Evolutionary conservation across 1,140 invertebrate species (phyloP).

Genomic region (Grapholita molesta): DNA sequence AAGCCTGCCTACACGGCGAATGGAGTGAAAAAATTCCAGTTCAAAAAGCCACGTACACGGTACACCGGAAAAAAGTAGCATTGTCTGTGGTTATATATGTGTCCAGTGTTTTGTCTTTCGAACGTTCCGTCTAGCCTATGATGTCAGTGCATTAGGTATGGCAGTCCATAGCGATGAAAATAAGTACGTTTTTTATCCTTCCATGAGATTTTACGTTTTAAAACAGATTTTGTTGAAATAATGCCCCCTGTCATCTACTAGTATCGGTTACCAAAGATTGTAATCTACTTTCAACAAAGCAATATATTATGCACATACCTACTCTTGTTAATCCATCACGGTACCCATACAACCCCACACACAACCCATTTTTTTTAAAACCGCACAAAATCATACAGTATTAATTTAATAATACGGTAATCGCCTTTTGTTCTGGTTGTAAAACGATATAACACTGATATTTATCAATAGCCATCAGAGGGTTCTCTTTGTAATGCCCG

Average conservation of each 20-base stretch:
- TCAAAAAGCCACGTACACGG: conserved; percentile 58
- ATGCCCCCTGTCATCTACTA: background rate
- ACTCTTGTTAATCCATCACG: background rate
- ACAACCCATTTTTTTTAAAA: background rate
- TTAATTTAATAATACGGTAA: conserved; percentile 17
- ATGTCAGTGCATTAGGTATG: too few relatives aligned
- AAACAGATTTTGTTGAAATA: too few relatives aligned
- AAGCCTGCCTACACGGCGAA: conserved; percentile 49
- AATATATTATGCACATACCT: background rate
- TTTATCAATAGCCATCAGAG: conserved; percentile 26
- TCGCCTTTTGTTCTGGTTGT: conserved; percentile 23
- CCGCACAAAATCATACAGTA: conserved; percentile 14
- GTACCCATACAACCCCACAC: background rate
- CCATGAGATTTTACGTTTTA: too few relatives aligned
- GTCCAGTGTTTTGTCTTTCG: conserved; percentile 32
- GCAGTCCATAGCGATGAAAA: background rate
- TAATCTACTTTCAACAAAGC: background rate
- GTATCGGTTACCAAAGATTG: background rate
- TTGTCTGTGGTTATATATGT: conserved; percentile 52
- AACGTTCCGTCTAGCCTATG: background rate
- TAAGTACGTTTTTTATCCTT: background rate
- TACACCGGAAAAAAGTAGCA: conserved; percentile 51
- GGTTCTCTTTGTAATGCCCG: conserved; percentile 1
- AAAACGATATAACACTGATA: conserved; percentile 36
- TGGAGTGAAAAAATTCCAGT: conserved; percentile 70